Evolutionary conservation across 2,888 invertebrate genomes (phyloP).

Genomic region (Pheosia gnoma): DNA sequence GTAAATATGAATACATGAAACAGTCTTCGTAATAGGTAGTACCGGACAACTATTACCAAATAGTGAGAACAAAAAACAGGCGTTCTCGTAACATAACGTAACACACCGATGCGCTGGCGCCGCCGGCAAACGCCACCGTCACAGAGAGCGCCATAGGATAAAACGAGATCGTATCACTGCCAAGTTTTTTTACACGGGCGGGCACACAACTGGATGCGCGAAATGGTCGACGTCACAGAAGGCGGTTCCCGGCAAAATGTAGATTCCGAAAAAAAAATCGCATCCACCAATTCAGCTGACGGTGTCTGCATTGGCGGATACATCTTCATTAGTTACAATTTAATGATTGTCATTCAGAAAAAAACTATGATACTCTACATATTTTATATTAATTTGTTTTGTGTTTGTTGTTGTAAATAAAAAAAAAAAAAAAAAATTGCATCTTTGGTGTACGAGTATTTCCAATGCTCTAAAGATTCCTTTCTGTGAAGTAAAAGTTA

Average conservation of each 20-base stretch:
- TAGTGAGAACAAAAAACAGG: slow-evolving; percentile 13
- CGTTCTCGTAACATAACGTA: slow-evolving; percentile 17
- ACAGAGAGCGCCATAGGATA: slow-evolving; percentile 63
- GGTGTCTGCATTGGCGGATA: not conserved
- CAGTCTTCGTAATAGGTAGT: not conserved
- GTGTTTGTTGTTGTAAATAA: no score
- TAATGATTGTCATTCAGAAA: not conserved
- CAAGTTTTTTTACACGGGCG: slow-evolving; percentile 68
- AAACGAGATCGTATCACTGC: slow-evolving; percentile 61
- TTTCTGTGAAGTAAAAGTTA: slow-evolving; percentile 12
- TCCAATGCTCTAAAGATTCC: slow-evolving; percentile 18
- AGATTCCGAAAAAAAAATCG: slow-evolving; percentile 20
- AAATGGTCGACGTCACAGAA: slow-evolving; percentile 53
- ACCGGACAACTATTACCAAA: not conserved
- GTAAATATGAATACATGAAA: not conserved
- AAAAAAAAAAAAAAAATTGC: no score
- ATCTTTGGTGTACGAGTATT: slow-evolving; percentile 13
- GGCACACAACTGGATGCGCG: slow-evolving; percentile 57
- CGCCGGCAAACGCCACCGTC: slow-evolving; percentile 54
- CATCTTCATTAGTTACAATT: not conserved
- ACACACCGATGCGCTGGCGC: slow-evolving; percentile 42
- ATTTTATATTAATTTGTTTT: not conserved
- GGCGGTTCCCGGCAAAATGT: slow-evolving; percentile 30
- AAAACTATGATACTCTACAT: not conserved
- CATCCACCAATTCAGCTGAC: slow-evolving; percentile 13